Conservation (phyloP, 92 coral and sea anemone genomes). For the Ricordea florida region DNA sequence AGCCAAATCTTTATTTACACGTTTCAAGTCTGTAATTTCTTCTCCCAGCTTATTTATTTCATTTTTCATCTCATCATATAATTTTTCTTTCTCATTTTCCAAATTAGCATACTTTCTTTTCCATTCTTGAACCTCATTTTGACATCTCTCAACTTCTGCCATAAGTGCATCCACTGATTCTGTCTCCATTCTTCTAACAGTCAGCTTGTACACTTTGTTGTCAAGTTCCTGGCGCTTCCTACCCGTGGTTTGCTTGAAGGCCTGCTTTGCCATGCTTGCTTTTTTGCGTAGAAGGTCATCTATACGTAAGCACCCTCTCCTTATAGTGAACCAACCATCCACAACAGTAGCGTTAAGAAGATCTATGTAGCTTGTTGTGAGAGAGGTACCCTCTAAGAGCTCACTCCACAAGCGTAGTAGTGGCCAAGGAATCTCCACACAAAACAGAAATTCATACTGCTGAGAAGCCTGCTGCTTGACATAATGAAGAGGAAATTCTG, state of each 20-base stretch:
- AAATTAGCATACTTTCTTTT: constrained; percentile 41
- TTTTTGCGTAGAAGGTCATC: constrained; percentile 44
- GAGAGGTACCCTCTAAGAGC: constrained; percentile 18
- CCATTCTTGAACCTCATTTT: constrained; percentile 47
- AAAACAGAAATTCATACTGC: constrained; percentile 50
- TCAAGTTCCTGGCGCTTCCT: constrained; percentile 50
- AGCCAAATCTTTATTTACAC: constrained; percentile 45
- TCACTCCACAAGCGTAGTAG: constrained; percentile 38
- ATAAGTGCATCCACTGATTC: constrained; percentile 40
- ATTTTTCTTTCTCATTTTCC: constrained; percentile 39
- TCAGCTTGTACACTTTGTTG: constrained; percentile 40
- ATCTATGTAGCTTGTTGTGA: constrained; percentile 45
- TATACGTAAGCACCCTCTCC: constrained; percentile 55
- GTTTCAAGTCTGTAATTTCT: constrained; percentile 38
- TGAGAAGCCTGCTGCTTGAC: constrained; percentile 44
- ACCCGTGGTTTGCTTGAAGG: constrained; percentile 37
- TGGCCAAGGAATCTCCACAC: constrained; percentile 72
- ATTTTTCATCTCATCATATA: constrained; percentile 50
- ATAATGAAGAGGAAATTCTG: constrained; percentile 60
- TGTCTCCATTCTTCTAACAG: constrained; percentile 55
- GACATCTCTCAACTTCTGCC: constrained; percentile 37
- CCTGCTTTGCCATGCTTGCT: constrained; percentile 22
- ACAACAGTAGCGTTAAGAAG: constrained; percentile 58
- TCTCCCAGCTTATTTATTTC: constrained; percentile 37
- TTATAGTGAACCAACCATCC: constrained; percentile 51